Conservation (phyloP, 2,797 vertebrate species). For the Babyrousa celebensis region DNA sequence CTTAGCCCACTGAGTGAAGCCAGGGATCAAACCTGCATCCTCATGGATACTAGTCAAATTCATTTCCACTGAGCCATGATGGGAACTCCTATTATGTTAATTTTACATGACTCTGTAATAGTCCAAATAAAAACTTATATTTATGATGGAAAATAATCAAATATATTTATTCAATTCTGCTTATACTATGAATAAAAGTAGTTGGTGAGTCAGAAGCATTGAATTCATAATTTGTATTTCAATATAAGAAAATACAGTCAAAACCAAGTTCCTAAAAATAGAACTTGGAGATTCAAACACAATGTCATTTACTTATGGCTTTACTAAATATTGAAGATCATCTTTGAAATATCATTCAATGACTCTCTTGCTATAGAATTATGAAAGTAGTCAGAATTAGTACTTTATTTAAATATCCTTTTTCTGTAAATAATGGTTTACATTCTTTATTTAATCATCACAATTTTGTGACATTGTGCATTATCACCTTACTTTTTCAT, state of each 20-base stretch:
- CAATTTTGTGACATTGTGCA: neutral
- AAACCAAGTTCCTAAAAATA: slow-evolving; percentile 16
- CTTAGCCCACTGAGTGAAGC: no score
- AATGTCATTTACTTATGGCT: neutral
- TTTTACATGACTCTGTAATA: neutral
- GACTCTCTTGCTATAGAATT: slow-evolving; percentile 34
- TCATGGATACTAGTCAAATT: no score
- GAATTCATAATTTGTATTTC: neutral
- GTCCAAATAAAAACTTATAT: neutral
- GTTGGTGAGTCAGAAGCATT: neutral
- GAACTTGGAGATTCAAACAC: slow-evolving; percentile 22
- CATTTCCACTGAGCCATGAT: no score
- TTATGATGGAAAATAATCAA: slow-evolving; percentile 7
- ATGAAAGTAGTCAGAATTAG: neutral
- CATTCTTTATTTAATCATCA: neutral
- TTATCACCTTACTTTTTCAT: neutral
- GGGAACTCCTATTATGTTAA: neutral
- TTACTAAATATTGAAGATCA: slow-evolving; percentile 54
- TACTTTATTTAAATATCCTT: neutral
- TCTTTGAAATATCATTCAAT: neutral
- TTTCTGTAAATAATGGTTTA: neutral
- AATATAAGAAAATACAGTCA: slow-evolving; percentile 3
- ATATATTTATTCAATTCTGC: neutral
- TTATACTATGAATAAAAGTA: neutral
- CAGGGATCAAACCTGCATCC: no score